Base-by-base conservation (phyloP, 2,113 vertebrate genomes). In the Suricata suricatta region DNA sequence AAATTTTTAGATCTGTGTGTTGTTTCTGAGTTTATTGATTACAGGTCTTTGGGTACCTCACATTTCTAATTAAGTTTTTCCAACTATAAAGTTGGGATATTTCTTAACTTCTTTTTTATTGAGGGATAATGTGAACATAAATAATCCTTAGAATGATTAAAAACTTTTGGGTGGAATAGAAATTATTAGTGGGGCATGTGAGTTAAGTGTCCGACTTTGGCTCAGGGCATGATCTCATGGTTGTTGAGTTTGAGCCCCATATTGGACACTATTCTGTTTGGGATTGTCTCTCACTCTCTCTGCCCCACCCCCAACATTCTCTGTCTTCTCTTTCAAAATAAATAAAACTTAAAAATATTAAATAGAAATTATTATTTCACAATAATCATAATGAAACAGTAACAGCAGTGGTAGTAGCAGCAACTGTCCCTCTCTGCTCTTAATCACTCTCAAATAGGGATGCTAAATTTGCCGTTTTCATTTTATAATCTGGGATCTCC, bases 1-100 rank as follows among this genome's bases (percentile, higher is more conserved):
- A 38, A 90, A 81, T 44, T 91, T 94, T 90, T 88, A 91, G 80
- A 69, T 93, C 47, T 95, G 6, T 10, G 19, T 79, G 41, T 95
- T 93, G 29, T 41, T 97, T 91, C 44, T 72, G 88, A 80, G 19
- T 95, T 72, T 93, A 84, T 82, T 91, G 97, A 71, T 77, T 95
- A 15, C 9, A 83, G 47, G 57, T 84, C 60, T 93, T 76, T 88
- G 76, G 76, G 23, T 21, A 1, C 17, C 38, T 91, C 31, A 90
- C 31, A 84, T 86, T 89, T 91, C 7, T 82, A 74, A 66, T 52
- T 83, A 79, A 87, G 4, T 74, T 93, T 93, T 97, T 90, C 71
- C n/a, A 90, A 44, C 12, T 74, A 6, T 68, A 84, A 90, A 93
- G 74, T 79, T 95, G 92, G 21, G n/a, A 92, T 90, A 68, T 57